Conservation (phyloP, 2,113 vertebrate genomes). For the Meriones unguiculatus region DNA sequence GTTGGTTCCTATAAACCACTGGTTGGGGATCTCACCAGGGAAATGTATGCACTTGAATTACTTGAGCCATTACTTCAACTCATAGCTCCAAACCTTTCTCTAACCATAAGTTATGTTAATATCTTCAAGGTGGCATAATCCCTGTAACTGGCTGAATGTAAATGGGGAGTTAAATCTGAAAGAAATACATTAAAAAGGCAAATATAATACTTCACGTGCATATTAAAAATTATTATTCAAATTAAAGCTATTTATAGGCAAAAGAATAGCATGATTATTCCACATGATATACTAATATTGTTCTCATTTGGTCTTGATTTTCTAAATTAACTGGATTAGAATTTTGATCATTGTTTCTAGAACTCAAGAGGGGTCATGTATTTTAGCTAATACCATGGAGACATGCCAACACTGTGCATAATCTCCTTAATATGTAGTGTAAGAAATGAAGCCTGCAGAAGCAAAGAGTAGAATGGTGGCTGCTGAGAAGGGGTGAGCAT, state of each 20-base stretch:
- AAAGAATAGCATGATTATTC: slow-evolving; percentile 36
- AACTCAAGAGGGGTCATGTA: neutral
- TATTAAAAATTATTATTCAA: slow-evolving; percentile 51
- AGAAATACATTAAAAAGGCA: slow-evolving; percentile 42
- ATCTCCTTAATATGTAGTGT: neutral
- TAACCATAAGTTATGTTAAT: neutral
- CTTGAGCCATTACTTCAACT: neutral
- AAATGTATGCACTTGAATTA: neutral
- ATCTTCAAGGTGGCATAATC: neutral
- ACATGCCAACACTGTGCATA: neutral
- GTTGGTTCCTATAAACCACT: neutral
- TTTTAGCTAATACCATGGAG: slow-evolving; percentile 18
- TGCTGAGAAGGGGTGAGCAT: neutral
- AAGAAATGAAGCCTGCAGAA: neutral
- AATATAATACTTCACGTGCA: slow-evolving; percentile 34
- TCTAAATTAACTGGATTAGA: neutral
- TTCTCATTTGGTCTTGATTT: slow-evolving; percentile 31
- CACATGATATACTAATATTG: neutral
- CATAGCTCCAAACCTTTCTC: neutral
- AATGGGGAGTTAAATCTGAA: slow-evolving; percentile 49
- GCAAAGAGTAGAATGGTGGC: neutral
- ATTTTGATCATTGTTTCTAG: slow-evolving; percentile 15
- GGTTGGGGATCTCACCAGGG: neutral
- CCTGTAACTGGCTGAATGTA: neutral
- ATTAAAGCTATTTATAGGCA: slow-evolving; percentile 39